Evolutionary conservation across 2,888 invertebrate genomes (phyloP).

Genomic region (Zhuqinia jingwanae): DNA sequence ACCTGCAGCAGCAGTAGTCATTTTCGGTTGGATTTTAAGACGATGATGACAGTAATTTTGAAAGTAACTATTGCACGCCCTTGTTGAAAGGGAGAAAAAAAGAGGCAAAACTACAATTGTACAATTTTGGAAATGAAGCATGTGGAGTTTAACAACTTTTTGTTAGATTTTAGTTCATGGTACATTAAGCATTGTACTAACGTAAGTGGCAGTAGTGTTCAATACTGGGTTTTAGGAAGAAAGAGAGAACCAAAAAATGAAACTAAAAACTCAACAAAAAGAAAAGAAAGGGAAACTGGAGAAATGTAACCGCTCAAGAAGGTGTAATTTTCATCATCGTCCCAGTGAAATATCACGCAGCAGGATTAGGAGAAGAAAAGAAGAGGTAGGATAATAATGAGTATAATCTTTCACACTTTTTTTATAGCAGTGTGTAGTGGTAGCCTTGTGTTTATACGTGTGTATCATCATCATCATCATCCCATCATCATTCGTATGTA

Average conservation of each 20-base stretch:
- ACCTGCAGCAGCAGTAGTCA: background rate
- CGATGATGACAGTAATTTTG: slow-evolving; percentile 55
- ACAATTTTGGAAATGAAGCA: slow-evolving; percentile 57
- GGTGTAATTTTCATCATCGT: slow-evolving; percentile 7
- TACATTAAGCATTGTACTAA: slow-evolving; percentile 36
- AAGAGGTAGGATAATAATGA: background rate
- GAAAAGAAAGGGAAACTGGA: slow-evolving; percentile 21
- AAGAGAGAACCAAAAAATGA: background rate
- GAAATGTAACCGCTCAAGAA: background rate
- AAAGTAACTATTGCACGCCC: slow-evolving; percentile 37
- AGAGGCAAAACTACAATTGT: slow-evolving; percentile 27
- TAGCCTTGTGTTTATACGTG: background rate
- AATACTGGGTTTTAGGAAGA: no score
- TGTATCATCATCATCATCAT: no score
- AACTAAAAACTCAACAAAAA: background rate
- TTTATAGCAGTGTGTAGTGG: background rate
- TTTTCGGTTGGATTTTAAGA: background rate
- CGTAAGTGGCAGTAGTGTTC: background rate
- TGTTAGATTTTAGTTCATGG: slow-evolving; percentile 32
- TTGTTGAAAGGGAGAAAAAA: background rate
- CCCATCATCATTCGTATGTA: no score
- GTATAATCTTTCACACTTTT: slow-evolving; percentile 31
- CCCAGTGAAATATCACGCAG: slow-evolving; percentile 26
- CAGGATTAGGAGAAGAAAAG: no score
- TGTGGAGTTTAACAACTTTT: slow-evolving; percentile 58